Percentiles rank a stretch among this genome's conserved stretches.
These are phyloP conservation scores for Fulmarus glacialis DNA, from an alignment of 2,113 vertebrate species.

Conservation along the genomic window DNA sequence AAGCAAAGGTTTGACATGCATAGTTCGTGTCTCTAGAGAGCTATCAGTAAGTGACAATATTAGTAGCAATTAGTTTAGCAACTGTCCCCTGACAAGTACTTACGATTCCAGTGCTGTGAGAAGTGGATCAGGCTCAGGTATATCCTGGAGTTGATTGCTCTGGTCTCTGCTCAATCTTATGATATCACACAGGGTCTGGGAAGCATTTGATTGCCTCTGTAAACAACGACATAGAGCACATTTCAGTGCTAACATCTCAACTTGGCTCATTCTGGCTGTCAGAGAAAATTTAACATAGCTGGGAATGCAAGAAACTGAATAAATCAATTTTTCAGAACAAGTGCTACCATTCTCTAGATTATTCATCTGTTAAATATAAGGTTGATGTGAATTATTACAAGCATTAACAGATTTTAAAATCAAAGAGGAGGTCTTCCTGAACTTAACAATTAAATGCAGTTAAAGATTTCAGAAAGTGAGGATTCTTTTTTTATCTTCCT, in stretches of 20 bases:
- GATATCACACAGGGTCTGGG: constrained; percentile 95
- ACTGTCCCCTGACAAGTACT: constrained; percentile 58
- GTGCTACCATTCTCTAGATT: neutral
- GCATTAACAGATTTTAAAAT: neutral
- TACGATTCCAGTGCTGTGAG: constrained; percentile 92
- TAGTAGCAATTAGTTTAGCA: rapidly evolving
- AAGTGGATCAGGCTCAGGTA: constrained; percentile 86
- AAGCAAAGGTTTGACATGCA: neutral
- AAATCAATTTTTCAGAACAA: too few relatives aligned
- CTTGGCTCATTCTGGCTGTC: neutral
- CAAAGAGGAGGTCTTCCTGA: neutral
- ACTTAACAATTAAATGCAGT: rapidly evolving
- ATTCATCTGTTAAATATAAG: neutral
- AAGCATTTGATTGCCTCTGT: constrained; percentile 96
- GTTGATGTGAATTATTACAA: rapidly evolving
- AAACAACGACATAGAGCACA: neutral
- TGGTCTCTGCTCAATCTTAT: constrained; percentile 94
- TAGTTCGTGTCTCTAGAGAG: neutral
- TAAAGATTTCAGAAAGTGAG: neutral
- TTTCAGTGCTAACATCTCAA: neutral
- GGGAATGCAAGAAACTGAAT: neutral
- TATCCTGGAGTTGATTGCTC: constrained; percentile 88
- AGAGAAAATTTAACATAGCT: too few relatives aligned
- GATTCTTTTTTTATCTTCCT: neutral
- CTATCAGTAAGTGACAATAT: rapidly evolving